A percentile compares a stretch with the other conserved stretches of the same genome.
phyloP scores from a whole-genome alignment of 2,797 vertebrate species.

The Coregonus sp. region DNA sequence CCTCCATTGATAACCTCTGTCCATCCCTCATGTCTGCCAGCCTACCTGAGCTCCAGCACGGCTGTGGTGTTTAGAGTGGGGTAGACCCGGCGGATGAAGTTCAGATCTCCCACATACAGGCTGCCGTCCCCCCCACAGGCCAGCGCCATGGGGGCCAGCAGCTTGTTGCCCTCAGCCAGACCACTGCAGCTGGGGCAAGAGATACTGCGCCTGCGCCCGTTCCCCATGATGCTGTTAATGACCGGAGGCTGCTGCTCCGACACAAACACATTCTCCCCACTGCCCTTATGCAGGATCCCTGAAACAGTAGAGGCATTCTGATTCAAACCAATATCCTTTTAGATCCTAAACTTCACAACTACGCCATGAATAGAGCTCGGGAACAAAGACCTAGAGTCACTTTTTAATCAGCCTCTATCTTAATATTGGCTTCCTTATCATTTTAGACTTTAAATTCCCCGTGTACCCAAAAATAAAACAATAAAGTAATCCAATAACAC shows the following conservation, averaged over 20 bases:
- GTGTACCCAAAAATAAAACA: not conserved
- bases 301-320: constrained; percentile 20
- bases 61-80: constrained; percentile 85
- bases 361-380: not conserved
- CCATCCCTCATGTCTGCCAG: not conserved
- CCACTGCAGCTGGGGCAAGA: constrained; percentile 90
- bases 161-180: constrained; percentile 88
- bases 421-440: not conserved
- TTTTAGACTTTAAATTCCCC: not conserved
- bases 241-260: constrained; percentile 84
- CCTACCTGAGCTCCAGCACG: constrained; percentile 87
- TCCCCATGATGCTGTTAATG: constrained; percentile 89
- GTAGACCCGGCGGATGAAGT: constrained; percentile 86
- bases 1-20: not conserved
- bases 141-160: constrained; percentile 84
- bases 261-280: constrained; percentile 86
- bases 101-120: constrained; percentile 88
- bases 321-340: not conserved
- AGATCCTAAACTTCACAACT: not conserved
- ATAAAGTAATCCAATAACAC: constrained; percentile 2
- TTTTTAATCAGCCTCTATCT: not conserved
- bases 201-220: constrained; percentile 85
- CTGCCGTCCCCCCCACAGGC: constrained; percentile 86
- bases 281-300: constrained; percentile 90
- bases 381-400: not conserved